Conservation (phyloP, 2,888 invertebrate species). For the Heliconius ismenius region DNA sequence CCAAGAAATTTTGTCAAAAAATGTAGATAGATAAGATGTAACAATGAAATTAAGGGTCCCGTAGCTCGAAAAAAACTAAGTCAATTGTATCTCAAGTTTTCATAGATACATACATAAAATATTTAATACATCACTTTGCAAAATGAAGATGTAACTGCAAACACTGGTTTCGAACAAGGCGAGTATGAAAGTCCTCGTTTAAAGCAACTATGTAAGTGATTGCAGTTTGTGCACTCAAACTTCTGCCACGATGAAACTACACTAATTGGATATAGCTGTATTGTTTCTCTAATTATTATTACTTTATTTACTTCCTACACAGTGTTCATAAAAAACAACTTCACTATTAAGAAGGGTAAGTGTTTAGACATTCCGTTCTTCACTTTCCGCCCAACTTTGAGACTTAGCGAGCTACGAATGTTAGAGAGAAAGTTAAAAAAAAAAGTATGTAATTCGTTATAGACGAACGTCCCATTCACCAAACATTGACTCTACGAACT, state of each 20-base stretch:
- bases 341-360: too few relatives aligned
- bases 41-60: too few relatives aligned
- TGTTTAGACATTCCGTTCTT: too few relatives aligned
- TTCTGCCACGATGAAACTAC: slow-evolving; percentile 20
- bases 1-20: not conserved
- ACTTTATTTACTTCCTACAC: not conserved
- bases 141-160: not conserved
- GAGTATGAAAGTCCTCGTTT: slow-evolving; percentile 20
- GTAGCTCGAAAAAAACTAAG: not conserved
- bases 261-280: slow-evolving; percentile 33
- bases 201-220: slow-evolving; percentile 26
- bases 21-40: too few relatives aligned
- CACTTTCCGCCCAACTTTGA: too few relatives aligned
- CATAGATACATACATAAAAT: not conserved
- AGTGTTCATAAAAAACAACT: not conserved
- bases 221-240: slow-evolving; percentile 28
- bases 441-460: not conserved
- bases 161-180: not conserved
- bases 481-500: slow-evolving; percentile 6
- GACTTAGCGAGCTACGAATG: too few relatives aligned
- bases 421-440: not conserved
- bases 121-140: not conserved
- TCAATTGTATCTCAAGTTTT: not conserved
- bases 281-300: slow-evolving; percentile 20
- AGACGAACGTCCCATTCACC: not conserved